Evolutionary conservation across 2,797 vertebrate species (phyloP).

Genomic region (Arctocebus calabarensis): DNA sequence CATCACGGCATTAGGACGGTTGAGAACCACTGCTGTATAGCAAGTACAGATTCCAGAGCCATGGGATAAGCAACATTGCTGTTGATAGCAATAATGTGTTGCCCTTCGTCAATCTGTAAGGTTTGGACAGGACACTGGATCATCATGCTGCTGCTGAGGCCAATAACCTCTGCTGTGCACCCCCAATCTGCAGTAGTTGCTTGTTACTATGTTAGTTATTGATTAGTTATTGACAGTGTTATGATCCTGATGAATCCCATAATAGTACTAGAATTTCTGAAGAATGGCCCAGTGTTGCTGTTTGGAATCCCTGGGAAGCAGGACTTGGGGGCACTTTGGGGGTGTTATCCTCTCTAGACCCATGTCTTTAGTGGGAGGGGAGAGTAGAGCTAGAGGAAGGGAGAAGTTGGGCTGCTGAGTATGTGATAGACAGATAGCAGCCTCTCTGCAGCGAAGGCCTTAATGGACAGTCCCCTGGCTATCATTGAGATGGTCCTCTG

Average conservation of each 20-base stretch:
- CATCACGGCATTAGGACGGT: too few relatives aligned
- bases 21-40: not conserved
- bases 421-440: not conserved
- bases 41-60: not conserved
- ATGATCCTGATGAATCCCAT: not conserved
- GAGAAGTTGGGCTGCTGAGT: not conserved
- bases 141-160: not conserved
- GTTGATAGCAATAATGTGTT: not conserved
- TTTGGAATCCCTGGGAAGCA: not conserved
- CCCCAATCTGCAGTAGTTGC: not conserved
- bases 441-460: not conserved
- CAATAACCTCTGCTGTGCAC: too few relatives aligned
- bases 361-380: not conserved
- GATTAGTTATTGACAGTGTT: not conserved
- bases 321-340: not conserved
- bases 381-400: not conserved
- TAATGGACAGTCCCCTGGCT: not conserved
- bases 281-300: not conserved
- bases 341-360: not conserved
- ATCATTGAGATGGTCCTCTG: not conserved
- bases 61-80: accelerated
- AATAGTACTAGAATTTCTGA: not conserved
- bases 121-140: not conserved
- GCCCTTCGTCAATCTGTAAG: too few relatives aligned
- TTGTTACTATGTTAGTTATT: not conserved